phyloP scores from a whole-genome alignment of 2,888 invertebrate genomes.

The Synanthedon vespiformis region DNA sequence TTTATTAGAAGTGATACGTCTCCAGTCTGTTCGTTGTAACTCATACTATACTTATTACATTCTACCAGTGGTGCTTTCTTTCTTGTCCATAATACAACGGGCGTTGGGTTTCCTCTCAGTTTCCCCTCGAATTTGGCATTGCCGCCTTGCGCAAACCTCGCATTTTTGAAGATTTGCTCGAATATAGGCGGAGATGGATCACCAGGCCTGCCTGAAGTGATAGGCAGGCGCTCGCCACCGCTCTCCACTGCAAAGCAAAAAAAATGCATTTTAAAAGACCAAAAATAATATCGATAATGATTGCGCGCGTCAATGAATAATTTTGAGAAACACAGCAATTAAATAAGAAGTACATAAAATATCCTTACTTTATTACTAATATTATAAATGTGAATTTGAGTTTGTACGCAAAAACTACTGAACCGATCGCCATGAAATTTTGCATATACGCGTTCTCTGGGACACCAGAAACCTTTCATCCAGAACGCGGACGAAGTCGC shows the following conservation, averaged over 20 bases:
- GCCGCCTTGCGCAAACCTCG: conserved; percentile 94
- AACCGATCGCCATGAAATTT: too few species aligned
- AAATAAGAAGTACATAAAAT: too few species aligned
- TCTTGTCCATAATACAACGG: conserved; percentile 91
- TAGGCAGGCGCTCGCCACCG: conserved; percentile 62
- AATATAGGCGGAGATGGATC: conserved; percentile 93
- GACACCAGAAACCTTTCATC: too few species aligned
- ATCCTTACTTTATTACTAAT: too few species aligned
- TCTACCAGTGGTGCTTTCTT: conserved; percentile 86
- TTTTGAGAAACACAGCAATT: too few species aligned
- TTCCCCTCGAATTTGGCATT: conserved; percentile 93
- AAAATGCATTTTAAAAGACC: conserved; percentile 10
- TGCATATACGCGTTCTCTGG: too few species aligned
- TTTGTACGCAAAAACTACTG: too few species aligned
- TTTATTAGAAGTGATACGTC: conserved; percentile 92
- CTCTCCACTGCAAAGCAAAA: conserved; percentile 73
- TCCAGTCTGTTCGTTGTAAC: conserved; percentile 91
- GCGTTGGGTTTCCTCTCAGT: conserved; percentile 91
- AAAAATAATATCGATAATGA: too few species aligned
- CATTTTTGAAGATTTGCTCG: conserved; percentile 95
- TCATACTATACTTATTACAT: conserved; percentile 89
- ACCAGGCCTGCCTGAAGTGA: conserved; percentile 69
- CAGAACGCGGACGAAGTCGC: too few species aligned
- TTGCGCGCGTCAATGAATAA: too few species aligned
- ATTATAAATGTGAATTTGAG: too few species aligned